These are phyloP conservation scores for Neodon shergylaensis DNA, from an alignment of 2,113 vertebrate species.

Conservation along the genomic window DNA sequence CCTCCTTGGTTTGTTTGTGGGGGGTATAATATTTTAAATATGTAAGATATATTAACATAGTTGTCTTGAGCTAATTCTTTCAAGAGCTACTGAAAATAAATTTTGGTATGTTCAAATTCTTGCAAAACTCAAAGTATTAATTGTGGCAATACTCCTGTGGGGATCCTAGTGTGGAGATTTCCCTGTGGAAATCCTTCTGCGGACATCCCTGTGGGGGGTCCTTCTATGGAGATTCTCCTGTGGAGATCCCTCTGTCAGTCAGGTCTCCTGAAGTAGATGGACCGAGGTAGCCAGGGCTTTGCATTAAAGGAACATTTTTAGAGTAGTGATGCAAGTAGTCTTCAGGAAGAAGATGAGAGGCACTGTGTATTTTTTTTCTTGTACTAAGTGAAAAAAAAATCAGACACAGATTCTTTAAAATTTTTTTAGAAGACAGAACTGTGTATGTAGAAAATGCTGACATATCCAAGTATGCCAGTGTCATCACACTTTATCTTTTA, in stretches of 20 bases:
- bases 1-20: background rate
- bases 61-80: background rate
- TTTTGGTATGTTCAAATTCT: slow-evolving; percentile 29
- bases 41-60: background rate
- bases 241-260: background rate
- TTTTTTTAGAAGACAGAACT: background rate
- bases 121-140: slow-evolving; percentile 4
- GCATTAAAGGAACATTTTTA: background rate
- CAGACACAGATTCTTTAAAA: background rate
- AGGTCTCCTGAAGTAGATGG: background rate
- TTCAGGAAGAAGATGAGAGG: slow-evolving; percentile 1
- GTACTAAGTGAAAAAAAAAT: background rate
- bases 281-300: background rate
- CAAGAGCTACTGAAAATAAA: slow-evolving; percentile 28
- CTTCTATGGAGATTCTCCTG: background rate
- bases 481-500: background rate
- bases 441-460: background rate
- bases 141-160: background rate
- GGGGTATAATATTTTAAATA: background rate
- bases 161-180: background rate
- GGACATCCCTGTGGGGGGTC: background rate
- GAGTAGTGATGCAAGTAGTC: background rate
- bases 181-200: background rate
- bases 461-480: background rate
- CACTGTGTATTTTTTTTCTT: background rate